Percentiles rank a stretch among this genome's conserved stretches.
Evolutionary conservation across 2,113 vertebrate genomes (phyloP).

Genomic region (Corythoichthys haematopterus): DNA sequence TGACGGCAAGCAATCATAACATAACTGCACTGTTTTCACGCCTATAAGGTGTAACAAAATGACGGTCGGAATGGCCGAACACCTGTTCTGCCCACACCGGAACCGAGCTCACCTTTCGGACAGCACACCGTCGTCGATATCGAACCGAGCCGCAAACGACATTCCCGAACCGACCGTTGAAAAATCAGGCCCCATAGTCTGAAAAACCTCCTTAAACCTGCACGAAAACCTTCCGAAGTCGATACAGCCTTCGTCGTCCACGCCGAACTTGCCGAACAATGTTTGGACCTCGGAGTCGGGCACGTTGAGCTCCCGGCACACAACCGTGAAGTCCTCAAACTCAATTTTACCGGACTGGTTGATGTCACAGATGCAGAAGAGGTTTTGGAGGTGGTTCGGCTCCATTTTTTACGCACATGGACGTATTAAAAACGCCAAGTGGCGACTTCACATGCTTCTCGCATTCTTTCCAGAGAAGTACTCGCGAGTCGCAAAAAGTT

Average conservation of each 20-base stretch:
- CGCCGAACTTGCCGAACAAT: slow-evolving; percentile 71
- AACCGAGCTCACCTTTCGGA: slow-evolving; percentile 59
- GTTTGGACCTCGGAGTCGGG: slow-evolving; percentile 48
- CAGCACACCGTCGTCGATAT: slow-evolving; percentile 43
- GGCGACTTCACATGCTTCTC: neutral
- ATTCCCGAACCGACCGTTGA: neutral
- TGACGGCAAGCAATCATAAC: too few relatives aligned
- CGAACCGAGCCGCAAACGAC: slow-evolving; percentile 62
- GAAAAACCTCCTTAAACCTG: slow-evolving; percentile 69
- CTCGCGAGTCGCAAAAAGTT: too few relatives aligned
- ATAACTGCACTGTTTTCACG: too few relatives aligned
- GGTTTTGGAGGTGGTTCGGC: slow-evolving; percentile 50
- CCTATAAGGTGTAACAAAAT: too few relatives aligned
- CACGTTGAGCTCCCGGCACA: slow-evolving; percentile 71
- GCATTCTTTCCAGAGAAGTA: neutral
- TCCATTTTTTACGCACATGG: slow-evolving; percentile 40
- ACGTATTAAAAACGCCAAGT: neutral
- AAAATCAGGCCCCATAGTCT: slow-evolving; percentile 22
- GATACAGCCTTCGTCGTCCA: slow-evolving; percentile 65
- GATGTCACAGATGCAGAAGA: slow-evolving; percentile 74
- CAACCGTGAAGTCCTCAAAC: slow-evolving; percentile 67
- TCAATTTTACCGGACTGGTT: slow-evolving; percentile 73
- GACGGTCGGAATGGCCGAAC: neutral
- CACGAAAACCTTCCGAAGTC: slow-evolving; percentile 69
- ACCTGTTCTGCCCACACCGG: neutral